phyloP scores from a whole-genome alignment of 2,888 invertebrate genomes.

The Escarpia spicata region DNA sequence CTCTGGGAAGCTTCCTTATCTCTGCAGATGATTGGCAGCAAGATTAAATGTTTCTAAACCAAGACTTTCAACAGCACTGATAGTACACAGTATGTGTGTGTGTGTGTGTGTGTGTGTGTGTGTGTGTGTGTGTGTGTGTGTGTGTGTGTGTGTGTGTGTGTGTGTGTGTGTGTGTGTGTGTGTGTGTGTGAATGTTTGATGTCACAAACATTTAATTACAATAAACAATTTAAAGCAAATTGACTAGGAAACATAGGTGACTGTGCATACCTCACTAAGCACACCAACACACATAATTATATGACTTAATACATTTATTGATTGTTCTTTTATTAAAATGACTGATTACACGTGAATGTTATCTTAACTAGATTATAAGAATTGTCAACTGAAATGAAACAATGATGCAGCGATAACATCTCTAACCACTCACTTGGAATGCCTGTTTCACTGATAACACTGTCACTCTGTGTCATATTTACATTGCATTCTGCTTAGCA shows the following conservation, averaged over 20 bases:
- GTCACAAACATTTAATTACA: background rate
- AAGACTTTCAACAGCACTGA: background rate
- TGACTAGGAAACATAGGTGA: background rate
- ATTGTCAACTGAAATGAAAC: background rate
- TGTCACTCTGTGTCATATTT: background rate
- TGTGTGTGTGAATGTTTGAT: background rate
- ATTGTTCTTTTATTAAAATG: background rate
- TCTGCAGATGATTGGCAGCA: background rate
- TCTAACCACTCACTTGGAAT: background rate
- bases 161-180: background rate
- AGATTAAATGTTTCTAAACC: background rate
- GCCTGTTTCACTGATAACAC: background rate
- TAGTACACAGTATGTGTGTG: background rate
- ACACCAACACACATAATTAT: background rate
- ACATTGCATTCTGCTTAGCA: background rate
- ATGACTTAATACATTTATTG: background rate
- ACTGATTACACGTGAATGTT: background rate
- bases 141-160: background rate
- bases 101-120: background rate
- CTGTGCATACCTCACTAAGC: background rate
- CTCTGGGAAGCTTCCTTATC: background rate
- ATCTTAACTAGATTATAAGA: background rate
- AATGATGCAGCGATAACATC: background rate
- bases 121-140: background rate
- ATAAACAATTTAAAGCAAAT: background rate